Evolutionary conservation across 2,797 vertebrate species (phyloP).

Genomic region (Hafferia zeledoni): DNA sequence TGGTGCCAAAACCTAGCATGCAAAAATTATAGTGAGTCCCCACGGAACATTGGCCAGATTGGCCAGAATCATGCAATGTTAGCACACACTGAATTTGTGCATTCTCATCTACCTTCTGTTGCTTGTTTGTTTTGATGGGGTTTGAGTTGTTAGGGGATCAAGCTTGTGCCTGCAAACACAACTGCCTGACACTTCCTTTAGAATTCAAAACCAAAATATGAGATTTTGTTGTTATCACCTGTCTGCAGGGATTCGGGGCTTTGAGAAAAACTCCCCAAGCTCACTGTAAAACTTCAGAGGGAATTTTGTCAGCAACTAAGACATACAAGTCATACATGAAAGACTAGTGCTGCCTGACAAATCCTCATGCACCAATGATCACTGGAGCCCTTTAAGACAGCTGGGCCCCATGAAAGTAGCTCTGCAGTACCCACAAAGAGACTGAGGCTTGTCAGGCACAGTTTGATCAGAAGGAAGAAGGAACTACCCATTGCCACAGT

Average conservation of each 20-base stretch:
- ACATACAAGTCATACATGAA: neutral
- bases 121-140: constrained; percentile 2
- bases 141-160: neutral
- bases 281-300: neutral
- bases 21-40: neutral
- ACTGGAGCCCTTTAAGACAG: neutral
- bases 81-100: neutral
- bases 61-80: neutral
- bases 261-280: neutral
- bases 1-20: neutral
- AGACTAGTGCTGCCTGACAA: neutral
- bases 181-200: neutral
- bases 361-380: neutral
- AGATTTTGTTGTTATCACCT: neutral
- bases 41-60: neutral
- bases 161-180: neutral
- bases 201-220: neutral
- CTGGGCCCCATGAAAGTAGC: neutral
- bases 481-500: neutral
- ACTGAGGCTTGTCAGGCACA: neutral
- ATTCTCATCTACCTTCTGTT: constrained; percentile 18
- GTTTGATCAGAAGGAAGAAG: neutral
- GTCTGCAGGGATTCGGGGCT: neutral
- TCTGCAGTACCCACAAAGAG: neutral
- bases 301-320: neutral